Conservation (phyloP, 2,113 vertebrate species). For the Oxyura jamaicensis region DNA sequence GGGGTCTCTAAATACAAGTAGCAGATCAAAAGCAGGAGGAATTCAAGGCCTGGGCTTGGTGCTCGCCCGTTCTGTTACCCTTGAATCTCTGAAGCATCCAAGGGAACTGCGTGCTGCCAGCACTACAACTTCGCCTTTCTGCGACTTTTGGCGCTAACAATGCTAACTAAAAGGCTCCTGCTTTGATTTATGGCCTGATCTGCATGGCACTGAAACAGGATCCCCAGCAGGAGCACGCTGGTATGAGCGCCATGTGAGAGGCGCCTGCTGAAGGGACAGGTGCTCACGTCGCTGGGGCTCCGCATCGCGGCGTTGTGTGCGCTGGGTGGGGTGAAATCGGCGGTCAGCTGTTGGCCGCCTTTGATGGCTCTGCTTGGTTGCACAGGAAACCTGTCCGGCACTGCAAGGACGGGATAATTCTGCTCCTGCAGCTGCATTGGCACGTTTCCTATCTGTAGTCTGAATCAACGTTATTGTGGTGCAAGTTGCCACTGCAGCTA, state of each 20-base stretch:
- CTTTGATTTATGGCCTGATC: constrained; percentile 44
- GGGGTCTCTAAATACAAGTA: constrained; percentile 27
- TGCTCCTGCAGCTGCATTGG: background rate
- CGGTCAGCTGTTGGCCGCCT: constrained; percentile 63
- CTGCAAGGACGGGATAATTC: background rate
- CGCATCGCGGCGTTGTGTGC: background rate
- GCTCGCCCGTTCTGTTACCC: background rate
- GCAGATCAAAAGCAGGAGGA: constrained; percentile 22
- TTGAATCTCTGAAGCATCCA: background rate
- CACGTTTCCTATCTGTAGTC: background rate
- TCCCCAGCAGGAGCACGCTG: background rate
- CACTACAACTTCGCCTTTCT: background rate
- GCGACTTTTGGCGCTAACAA: background rate
- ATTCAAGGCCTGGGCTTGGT: background rate
- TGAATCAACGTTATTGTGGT: background rate
- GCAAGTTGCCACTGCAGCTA: background rate
- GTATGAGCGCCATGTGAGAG: background rate
- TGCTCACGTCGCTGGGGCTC: constrained; percentile 23
- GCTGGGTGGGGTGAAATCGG: background rate
- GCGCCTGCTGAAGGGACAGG: constrained; percentile 37
- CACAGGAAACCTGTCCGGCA: background rate
- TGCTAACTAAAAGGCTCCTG: constrained; percentile 14
- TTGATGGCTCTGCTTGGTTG: constrained; percentile 21
- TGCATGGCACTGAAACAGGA: background rate
- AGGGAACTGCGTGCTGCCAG: background rate